Percentiles rank a stretch among this genome's conserved stretches.
Evolutionary conservation across 1,140 invertebrate species (phyloP).

Genomic region (Drosophila murphyi): DNA sequence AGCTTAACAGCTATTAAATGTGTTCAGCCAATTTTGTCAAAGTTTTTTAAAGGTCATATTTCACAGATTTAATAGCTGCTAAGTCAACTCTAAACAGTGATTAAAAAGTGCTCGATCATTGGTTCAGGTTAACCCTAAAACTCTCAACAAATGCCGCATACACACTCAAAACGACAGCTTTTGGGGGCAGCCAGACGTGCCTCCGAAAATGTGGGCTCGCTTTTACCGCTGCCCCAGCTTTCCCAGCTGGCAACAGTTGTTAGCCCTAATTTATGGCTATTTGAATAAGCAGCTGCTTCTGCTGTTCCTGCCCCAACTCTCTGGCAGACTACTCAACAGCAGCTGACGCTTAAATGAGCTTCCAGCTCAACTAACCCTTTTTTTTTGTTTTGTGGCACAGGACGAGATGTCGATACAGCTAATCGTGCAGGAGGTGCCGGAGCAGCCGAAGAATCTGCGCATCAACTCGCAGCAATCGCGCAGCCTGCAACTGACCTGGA

Average conservation of each 20-base stretch:
- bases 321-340: conserved; percentile 24
- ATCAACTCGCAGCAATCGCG: conserved; percentile 93
- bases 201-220: background rate
- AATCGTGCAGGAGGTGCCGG: conserved; percentile 95
- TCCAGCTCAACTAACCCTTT: conserved; percentile 8
- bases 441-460: conserved; percentile 93
- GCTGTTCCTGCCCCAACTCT: conserved; percentile 35
- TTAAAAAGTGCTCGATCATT: conserved; percentile 11
- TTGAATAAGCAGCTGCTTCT: conserved; percentile 59
- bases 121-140: background rate
- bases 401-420: conserved; percentile 96
- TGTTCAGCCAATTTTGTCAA: too few relatives aligned
- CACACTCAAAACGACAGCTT: background rate
- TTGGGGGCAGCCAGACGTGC: background rate
- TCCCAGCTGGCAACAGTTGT: conserved; percentile 55
- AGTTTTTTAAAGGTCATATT: background rate
- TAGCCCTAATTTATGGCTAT: conserved; percentile 75
- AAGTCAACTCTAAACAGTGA: background rate
- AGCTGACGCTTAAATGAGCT: conserved; percentile 48
- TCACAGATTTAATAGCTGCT: background rate
- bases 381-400: conserved; percentile 28
- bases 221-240: too few relatives aligned
- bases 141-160: background rate
- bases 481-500: conserved; percentile 93
- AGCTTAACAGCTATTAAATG: too few relatives aligned